phyloP scores from a whole-genome alignment of 2,888 invertebrate species.

The Eurytoma adleriae region DNA sequence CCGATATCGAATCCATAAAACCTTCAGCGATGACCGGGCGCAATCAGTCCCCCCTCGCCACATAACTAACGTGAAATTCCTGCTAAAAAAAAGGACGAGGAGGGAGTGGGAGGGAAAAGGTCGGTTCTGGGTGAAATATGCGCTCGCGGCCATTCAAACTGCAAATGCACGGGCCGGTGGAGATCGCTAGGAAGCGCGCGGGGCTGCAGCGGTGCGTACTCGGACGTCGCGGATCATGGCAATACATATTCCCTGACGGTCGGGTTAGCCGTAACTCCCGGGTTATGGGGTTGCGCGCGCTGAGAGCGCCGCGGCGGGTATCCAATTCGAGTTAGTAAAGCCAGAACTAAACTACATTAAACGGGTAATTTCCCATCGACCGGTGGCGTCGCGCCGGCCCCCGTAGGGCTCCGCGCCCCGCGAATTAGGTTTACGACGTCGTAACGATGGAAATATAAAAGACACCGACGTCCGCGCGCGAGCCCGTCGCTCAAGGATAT shows the following conservation, averaged over 20 bases:
- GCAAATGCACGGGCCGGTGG: neutral
- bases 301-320: conserved; percentile 32
- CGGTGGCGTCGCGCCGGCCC: conserved; percentile 13
- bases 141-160: neutral
- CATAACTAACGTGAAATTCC: neutral
- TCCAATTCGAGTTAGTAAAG: conserved; percentile 61
- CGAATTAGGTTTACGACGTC: conserved; percentile 61
- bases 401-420: conserved; percentile 3
- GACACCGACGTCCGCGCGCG: conserved; percentile 17
- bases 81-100: neutral
- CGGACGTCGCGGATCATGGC: conserved; percentile 60
- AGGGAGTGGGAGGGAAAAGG: neutral
- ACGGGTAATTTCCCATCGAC: conserved; percentile 60
- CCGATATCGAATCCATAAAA: neutral
- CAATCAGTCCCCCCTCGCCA: neutral
- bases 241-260: conserved; percentile 57
- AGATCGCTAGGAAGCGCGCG: neutral
- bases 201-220: conserved; percentile 15
- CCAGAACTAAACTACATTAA: conserved; percentile 62
- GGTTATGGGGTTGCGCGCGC: conserved; percentile 56
- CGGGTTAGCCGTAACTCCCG: conserved; percentile 54
- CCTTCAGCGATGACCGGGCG: neutral
- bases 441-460: conserved; percentile 60
- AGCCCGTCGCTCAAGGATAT: conserved; percentile 7
- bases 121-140: neutral